A percentile compares a stretch with the other conserved stretches of the same genome.
phyloP scores from a whole-genome alignment of 2,797 vertebrate genomes.

The Sebastolobus alascanus region DNA sequence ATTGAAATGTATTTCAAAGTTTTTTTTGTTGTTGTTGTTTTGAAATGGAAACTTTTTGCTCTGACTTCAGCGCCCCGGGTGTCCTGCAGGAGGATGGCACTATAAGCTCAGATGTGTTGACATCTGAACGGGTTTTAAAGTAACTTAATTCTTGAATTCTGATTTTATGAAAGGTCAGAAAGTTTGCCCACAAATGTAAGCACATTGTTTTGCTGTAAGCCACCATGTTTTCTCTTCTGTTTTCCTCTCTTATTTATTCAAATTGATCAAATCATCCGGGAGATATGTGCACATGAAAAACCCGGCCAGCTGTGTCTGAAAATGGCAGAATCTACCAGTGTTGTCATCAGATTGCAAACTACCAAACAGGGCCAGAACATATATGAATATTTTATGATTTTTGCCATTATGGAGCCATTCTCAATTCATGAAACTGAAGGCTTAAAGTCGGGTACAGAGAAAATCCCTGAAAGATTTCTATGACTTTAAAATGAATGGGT shows the following conservation, averaged over 20 bases:
- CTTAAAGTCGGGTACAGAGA: neutral
- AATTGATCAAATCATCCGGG: neutral
- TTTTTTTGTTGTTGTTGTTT: slow-evolving; percentile 17
- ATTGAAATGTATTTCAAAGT: slow-evolving; percentile 42
- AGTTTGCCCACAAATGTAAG: slow-evolving; percentile 15
- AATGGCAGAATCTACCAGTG: neutral
- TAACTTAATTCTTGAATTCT: neutral
- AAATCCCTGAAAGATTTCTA: neutral
- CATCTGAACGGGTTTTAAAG: neutral
- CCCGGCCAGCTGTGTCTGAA: slow-evolving; percentile 22
- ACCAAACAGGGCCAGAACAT: neutral
- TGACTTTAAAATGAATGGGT: neutral
- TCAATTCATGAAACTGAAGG: neutral
- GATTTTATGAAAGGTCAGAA: neutral
- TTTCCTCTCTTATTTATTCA: slow-evolving; percentile 17
- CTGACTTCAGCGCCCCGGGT: neutral
- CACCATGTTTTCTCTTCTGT: slow-evolving; percentile 3
- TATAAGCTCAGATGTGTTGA: neutral
- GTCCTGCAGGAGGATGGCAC: neutral
- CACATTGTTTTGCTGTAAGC: slow-evolving; percentile 24
- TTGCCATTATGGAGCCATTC: neutral
- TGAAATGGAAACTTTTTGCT: neutral
- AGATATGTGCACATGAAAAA: slow-evolving; percentile 6
- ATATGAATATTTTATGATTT: neutral
- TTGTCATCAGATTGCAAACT: slow-evolving; percentile 1